Evolutionary conservation across 2,888 invertebrate species (phyloP).

Genomic region (Vesta saturnalis): DNA sequence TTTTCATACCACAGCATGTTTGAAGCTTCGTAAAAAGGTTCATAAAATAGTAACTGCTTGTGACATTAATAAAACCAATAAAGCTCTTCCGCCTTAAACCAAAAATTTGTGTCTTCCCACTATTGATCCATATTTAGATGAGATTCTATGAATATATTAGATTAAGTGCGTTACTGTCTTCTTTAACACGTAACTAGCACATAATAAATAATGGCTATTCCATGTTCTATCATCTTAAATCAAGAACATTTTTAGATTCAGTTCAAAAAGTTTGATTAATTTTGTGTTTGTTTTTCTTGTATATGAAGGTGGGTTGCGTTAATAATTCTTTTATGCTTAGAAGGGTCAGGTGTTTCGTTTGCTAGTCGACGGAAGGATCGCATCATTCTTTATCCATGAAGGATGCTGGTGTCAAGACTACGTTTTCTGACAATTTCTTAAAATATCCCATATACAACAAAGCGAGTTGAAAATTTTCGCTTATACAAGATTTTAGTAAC

Average conservation of each 20-base stretch:
- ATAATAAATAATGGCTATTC: not conserved
- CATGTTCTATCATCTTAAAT: not conserved
- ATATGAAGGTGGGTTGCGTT: not conserved
- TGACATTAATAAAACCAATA: too few relatives aligned
- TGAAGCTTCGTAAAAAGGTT: too few relatives aligned
- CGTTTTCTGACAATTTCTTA: too few relatives aligned
- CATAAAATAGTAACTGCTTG: too few relatives aligned
- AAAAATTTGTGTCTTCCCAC: not conserved
- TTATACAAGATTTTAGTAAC: too few relatives aligned
- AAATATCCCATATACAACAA: too few relatives aligned
- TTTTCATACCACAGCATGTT: too few relatives aligned
- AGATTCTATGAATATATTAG: slow-evolving; percentile 4
- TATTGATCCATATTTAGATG: not conserved
- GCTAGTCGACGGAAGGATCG: too few relatives aligned
- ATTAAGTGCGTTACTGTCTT: slow-evolving; percentile 1
- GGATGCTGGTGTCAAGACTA: too few relatives aligned
- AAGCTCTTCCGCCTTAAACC: not conserved
- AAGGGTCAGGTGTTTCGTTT: too few relatives aligned
- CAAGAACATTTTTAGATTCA: not conserved
- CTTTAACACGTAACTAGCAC: not conserved
- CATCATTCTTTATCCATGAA: too few relatives aligned
- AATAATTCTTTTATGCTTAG: not conserved
- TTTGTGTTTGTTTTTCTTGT: not conserved
- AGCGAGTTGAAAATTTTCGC: too few relatives aligned
- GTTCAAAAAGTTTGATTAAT: slow-evolving; percentile 3